Evolutionary conservation across 2,888 invertebrate genomes (phyloP).

Genomic region (Reticulitermes lucifugus): DNA sequence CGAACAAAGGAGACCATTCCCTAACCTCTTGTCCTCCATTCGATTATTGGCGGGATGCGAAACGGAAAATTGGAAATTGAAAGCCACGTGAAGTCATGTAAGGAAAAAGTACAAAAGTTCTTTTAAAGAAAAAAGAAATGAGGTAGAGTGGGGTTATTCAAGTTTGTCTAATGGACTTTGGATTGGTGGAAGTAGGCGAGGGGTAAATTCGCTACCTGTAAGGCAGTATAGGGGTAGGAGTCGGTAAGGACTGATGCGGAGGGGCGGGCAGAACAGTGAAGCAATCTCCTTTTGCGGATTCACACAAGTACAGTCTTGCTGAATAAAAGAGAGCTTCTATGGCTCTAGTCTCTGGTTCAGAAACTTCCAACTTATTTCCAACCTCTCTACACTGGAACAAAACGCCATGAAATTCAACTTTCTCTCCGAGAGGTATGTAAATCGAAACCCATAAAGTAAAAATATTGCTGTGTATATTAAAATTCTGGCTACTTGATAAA

Average conservation of each 20-base stretch:
- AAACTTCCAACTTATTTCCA: too few relatives aligned
- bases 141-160: slow-evolving; percentile 12
- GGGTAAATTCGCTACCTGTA: slow-evolving; percentile 27
- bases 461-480: too few relatives aligned
- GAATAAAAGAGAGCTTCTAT: background rate
- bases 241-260: background rate
- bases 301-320: background rate
- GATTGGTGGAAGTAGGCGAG: slow-evolving; percentile 26
- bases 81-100: slow-evolving; percentile 38
- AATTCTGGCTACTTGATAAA: too few relatives aligned
- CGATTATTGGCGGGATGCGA: slow-evolving; percentile 48
- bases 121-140: background rate
- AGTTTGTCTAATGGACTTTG: slow-evolving; percentile 43
- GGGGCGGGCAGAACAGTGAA: background rate
- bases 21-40: slow-evolving; percentile 17
- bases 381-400: too few relatives aligned
- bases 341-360: too few relatives aligned
- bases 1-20: slow-evolving; percentile 35
- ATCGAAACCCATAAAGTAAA: too few relatives aligned
- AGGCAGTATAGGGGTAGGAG: background rate
- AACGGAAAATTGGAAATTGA: slow-evolving; percentile 49
- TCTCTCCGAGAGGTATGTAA: too few relatives aligned
- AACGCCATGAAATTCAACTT: too few relatives aligned
- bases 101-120: slow-evolving; percentile 17
- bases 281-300: slow-evolving; percentile 35